Conservation (phyloP, 2,888 invertebrate species). For the Metellina segmentata region DNA sequence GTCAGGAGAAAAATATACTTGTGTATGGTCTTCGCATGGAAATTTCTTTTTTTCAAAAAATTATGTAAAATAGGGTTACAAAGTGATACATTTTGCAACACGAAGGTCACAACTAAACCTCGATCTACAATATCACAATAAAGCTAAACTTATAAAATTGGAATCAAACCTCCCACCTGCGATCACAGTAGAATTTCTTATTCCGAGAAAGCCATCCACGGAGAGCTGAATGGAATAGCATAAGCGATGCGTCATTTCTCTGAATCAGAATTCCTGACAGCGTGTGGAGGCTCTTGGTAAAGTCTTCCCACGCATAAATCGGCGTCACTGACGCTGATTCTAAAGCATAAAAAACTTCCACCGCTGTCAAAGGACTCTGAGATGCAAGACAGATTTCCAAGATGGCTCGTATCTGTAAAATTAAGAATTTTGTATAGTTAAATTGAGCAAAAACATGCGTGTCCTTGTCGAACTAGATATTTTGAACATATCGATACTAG, state of each 20-base stretch:
- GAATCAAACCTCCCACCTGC: constrained; percentile 82
- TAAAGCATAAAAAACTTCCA: constrained; percentile 95
- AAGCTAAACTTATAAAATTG: too few relatives aligned
- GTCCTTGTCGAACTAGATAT: too few relatives aligned
- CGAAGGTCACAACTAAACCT: too few relatives aligned
- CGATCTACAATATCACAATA: too few relatives aligned
- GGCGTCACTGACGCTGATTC: constrained; percentile 91
- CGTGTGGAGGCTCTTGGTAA: constrained; percentile 90
- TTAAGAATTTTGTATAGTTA: background rate
- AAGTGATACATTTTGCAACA: too few relatives aligned
- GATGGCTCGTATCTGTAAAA: constrained; percentile 87
- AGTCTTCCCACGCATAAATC: constrained; percentile 93
- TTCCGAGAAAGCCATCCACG: constrained; percentile 95
- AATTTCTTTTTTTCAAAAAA: too few relatives aligned
- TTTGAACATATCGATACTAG: too few relatives aligned
- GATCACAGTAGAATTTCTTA: constrained; percentile 94
- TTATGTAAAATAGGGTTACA: too few relatives aligned
- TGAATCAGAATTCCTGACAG: constrained; percentile 90
- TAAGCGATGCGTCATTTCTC: constrained; percentile 94
- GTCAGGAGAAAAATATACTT: too few relatives aligned
- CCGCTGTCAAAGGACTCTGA: constrained; percentile 91
- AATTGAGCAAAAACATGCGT: too few relatives aligned
- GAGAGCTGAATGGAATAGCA: constrained; percentile 98
- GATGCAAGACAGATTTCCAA: constrained; percentile 95
- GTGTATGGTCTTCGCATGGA: too few relatives aligned